Evolutionary conservation across 1,140 invertebrate species (phyloP).

Genomic region (Lepidurus couesii): DNA sequence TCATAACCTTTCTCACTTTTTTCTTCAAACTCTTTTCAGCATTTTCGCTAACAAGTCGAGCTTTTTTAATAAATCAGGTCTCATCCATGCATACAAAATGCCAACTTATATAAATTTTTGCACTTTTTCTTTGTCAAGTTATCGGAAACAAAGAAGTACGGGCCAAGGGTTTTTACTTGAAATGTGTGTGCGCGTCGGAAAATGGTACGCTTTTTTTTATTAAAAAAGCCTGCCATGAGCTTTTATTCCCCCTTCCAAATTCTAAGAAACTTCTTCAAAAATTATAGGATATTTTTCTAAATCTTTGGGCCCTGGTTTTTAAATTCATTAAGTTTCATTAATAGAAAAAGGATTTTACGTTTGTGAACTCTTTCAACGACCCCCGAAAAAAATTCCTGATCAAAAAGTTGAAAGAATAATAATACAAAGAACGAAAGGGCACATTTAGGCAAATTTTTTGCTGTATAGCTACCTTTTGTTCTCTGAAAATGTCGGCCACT

Average conservation of each 20-base stretch:
- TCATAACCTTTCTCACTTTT: neutral
- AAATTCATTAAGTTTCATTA: too few species aligned
- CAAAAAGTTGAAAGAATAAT: too few species aligned
- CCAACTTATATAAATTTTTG: neutral
- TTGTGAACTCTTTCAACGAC: too few species aligned
- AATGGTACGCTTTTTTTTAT: neutral
- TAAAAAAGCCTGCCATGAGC: neutral
- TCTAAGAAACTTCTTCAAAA: too few species aligned
- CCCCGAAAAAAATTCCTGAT: too few species aligned
- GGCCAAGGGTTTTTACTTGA: neutral
- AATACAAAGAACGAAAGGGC: too few species aligned
- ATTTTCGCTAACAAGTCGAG: constrained; percentile 9
- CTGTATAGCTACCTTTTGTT: neutral
- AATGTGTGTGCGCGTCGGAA: constrained; percentile 15
- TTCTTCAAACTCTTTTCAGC: neutral
- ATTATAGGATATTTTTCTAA: too few species aligned
- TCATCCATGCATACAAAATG: constrained; percentile 20
- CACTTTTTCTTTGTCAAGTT: neutral
- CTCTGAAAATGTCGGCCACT: constrained; percentile 17
- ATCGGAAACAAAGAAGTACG: constrained; percentile 2
- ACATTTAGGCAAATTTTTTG: too few species aligned
- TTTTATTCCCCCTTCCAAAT: too few species aligned
- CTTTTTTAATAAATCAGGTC: neutral
- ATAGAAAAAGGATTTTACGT: too few species aligned
- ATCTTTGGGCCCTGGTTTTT: too few species aligned